Percentiles rank a stretch among this genome's conserved stretches.
These are phyloP conservation scores for Arion vulgaris DNA, from an alignment of 1,140 invertebrate genomes.

Conservation along the genomic window DNA sequence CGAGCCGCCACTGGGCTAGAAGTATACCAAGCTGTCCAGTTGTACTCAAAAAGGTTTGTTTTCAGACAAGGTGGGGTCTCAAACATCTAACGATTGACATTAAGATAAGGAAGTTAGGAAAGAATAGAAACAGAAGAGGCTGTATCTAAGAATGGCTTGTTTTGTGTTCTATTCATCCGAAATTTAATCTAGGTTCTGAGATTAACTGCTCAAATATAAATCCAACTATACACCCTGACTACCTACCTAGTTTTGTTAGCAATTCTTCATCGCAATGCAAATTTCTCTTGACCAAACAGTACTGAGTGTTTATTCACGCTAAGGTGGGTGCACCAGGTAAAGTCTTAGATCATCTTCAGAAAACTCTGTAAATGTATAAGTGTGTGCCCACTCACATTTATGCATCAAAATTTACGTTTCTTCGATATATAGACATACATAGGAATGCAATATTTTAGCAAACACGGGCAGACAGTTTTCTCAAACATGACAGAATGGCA, in stretches of 20 bases:
- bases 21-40: too few species aligned
- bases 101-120: too few species aligned
- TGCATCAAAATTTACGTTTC: background rate
- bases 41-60: too few species aligned
- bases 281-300: background rate
- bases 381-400: constrained; percentile 16
- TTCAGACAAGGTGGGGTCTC: too few species aligned
- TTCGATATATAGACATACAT: background rate
- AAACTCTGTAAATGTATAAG: constrained; percentile 23
- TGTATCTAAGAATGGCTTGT: background rate
- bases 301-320: background rate
- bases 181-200: background rate
- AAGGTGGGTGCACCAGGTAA: background rate
- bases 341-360: constrained; percentile 33
- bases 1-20: too few species aligned
- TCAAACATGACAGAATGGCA: background rate
- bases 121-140: too few species aligned
- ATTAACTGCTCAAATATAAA: background rate
- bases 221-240: background rate
- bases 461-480: background rate
- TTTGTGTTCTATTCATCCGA: background rate
- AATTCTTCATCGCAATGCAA: background rate
- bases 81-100: too few species aligned
- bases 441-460: constrained; percentile 2
- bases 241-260: background rate